Base-by-base conservation (phyloP, 1,140 invertebrate species). In the Mylabris phalerata region DNA sequence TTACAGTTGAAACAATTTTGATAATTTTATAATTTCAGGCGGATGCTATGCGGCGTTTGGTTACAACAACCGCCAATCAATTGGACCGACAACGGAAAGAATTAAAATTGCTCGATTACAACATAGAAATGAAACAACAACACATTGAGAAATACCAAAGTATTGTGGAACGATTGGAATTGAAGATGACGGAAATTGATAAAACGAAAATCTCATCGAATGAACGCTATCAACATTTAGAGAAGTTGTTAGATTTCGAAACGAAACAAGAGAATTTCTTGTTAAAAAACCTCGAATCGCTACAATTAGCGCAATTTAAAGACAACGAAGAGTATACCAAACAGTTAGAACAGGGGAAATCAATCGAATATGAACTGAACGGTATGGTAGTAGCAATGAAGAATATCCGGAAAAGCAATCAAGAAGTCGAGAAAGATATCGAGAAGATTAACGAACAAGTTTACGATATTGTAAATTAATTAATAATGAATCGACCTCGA, bases 391-490 rank as follows among this genome's bases (percentile, higher is more conserved):
- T 48, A 13, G 56, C 63, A 11, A 62, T 52, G n/a, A 60, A 60
- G 19, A 61, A 66, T 38, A 48, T 73, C 6, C 45, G 65, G 13
- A 70, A 69, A 55, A 59, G 65, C 45, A 66, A 64, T 6, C 55
- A 58, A 19, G 48, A 57, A 2, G 47, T 63, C 25, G 65, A 75
- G 11, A 75, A 75, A 57, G 42, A 70, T 5, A 50, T 79, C 1
- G 64, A 63, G 0, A 67, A 71, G 10, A 74, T 73, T 45, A 77
- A 73, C 46, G 73, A 79, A 47, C 27, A 65, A 2, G 60, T 73
- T 0, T 74, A 78, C 47, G 68, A 75, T 42, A 58, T 72, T 48
- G 73, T 76, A 60, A 61, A 27, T 24, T 54, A 38, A 10, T 25
- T 7, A 41, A 42, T 32, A 9, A 45, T 48, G 40, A 47, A 11